These are phyloP conservation scores for Tethea ocularis DNA, from an alignment of 2,888 invertebrate species.

Conservation along the genomic window DNA sequence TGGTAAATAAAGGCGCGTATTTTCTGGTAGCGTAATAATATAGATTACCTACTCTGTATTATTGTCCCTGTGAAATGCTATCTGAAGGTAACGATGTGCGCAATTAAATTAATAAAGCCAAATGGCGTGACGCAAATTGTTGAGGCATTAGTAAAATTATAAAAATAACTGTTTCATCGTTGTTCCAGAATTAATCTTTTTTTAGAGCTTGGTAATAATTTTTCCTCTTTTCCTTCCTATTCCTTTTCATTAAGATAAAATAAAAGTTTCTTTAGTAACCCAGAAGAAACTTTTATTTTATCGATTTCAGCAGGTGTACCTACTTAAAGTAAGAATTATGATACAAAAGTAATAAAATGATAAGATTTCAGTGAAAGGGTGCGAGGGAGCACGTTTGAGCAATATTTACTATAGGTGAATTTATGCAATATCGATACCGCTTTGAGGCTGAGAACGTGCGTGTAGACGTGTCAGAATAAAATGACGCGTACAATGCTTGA, in stretches of 20 bases:
- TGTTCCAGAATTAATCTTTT: neutral
- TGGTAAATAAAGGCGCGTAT: conserved; percentile 17
- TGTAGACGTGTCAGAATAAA: conserved; percentile 19
- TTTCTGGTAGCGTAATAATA: neutral
- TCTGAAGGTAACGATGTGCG: conserved; percentile 20
- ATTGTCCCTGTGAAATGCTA: conserved; percentile 19
- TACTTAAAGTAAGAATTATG: neutral
- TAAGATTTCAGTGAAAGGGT: conserved; percentile 32
- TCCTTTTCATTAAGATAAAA: neutral
- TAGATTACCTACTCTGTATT: conserved; percentile 19
- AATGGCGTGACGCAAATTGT: conserved; percentile 40
- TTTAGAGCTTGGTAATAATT: too few species aligned
- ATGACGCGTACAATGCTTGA: conserved; percentile 10
- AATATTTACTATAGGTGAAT: conserved; percentile 37
- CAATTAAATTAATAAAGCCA: conserved; percentile 50
- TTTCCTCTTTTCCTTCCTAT: too few species aligned
- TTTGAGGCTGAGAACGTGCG: conserved; percentile 18
- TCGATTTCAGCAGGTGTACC: neutral
- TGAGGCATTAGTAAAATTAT: conserved; percentile 36
- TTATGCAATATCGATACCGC: conserved; percentile 36
- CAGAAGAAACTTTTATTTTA: too few species aligned
- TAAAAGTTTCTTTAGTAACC: neutral
- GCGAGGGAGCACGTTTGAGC: conserved; percentile 35
- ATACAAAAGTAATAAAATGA: conserved; percentile 24
- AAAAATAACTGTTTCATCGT: neutral